Base-by-base conservation (phyloP, 2,888 invertebrate genomes). In the Trypoxylon attenuatum region DNA sequence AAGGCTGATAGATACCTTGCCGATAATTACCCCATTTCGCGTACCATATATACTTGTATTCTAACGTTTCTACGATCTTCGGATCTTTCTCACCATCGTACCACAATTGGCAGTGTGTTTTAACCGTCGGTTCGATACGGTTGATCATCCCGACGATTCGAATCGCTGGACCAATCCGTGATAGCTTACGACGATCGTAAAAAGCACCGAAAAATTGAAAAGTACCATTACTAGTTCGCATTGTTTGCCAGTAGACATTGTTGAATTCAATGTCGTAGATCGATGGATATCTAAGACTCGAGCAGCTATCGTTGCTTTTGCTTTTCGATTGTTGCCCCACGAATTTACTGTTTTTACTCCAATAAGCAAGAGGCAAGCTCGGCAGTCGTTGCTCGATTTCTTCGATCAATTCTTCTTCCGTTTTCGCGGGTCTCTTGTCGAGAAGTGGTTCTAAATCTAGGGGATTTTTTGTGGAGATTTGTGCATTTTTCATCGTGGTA, bases 11-110 rank as follows among this genome's bases (percentile, higher is more conserved):
- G 70, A 96, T 94, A 52, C 94, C 94, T 87, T 96, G 94, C 84
- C 94, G 94, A 88, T 96, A 96, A 88, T 96, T 96, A 61, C 96
- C 96, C 97, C 96, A 97, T 87, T 96, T 96, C 79, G 93, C 92
- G 87, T 95, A 94, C 97, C 97, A 97, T 77, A 96, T 94, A 87
- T 96, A 96, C 86, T 96, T 96, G 88, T 96, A 96, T 87, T 96
- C 96, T 76, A 95, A 92, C 16, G 92, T 93, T 83, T 94, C 93
- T 13, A 94, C 92, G 21, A 95, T 91, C 22, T 93, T 93, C 0
- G 96, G 95, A 78, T 94, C 94, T 73, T 92, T 92, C 77, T 93
- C 92, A 27, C 93, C 93, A 77, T 95, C 94, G 88, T 94, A 96
- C 96, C 96, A 96, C 76, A 96, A 91, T 87, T 95, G 96, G 87